Conservation (phyloP, 2,888 invertebrate genomes). For the Imbricaverruca yamaguchii region DNA sequence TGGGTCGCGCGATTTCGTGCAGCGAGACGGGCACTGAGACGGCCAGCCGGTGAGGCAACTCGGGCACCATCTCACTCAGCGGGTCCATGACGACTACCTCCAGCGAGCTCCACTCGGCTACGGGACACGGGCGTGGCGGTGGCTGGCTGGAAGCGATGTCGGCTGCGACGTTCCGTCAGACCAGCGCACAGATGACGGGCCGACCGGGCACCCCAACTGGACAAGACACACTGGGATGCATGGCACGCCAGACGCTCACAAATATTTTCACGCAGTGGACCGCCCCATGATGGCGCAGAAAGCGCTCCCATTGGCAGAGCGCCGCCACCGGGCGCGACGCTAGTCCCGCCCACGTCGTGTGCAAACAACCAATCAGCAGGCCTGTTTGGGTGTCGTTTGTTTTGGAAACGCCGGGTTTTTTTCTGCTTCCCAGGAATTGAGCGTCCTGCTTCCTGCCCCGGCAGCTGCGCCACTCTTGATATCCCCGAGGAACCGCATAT, state of each 20-base stretch:
- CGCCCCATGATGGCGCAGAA: conserved; percentile 1
- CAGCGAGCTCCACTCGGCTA: no score
- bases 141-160: not conserved
- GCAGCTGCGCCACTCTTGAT: no score
- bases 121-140: not conserved
- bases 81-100: not conserved
- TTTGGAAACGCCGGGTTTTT: not conserved
- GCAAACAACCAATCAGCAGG: conserved; percentile 20
- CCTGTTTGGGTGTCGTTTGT: not conserved
- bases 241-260: not conserved
- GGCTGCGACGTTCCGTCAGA: not conserved
- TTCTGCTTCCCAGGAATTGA: not conserved
- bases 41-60: not conserved
- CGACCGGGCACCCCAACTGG: not conserved
- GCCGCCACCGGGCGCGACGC: not conserved
- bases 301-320: not conserved
- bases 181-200: not conserved
- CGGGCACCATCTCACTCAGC: not conserved
- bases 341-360: not conserved
- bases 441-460: no score
- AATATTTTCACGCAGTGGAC: not conserved
- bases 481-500: no score
- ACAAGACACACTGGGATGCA: not conserved
- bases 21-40: not conserved
- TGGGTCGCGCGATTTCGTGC: not conserved